A percentile compares a stretch with the other conserved stretches of the same genome.
These are phyloP conservation scores for Steinernema scapterisci DNA, from an alignment of 2,888 invertebrate species.

Conservation along the genomic window DNA sequence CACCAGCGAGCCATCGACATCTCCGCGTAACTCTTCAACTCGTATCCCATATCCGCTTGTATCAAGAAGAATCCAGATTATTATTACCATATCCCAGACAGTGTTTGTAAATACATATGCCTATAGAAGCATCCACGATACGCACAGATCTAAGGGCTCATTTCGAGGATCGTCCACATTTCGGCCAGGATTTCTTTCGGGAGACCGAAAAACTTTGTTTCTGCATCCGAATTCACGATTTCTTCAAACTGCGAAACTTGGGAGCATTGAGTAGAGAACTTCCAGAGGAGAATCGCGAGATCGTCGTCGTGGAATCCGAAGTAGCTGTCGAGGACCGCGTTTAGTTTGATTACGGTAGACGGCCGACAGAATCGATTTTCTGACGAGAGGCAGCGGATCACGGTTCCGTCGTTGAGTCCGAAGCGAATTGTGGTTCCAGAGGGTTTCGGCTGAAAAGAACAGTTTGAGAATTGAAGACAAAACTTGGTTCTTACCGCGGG, in stretches of 20 bases:
- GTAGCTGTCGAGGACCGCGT: conserved; percentile 85
- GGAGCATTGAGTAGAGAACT: not conserved
- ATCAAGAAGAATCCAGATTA: conserved; percentile 2
- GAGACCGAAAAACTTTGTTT: not conserved
- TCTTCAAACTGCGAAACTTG: not conserved
- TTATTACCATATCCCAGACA: not conserved
- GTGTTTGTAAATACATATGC: conserved; percentile 26
- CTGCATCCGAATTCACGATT: not conserved
- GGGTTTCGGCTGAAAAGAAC: not conserved
- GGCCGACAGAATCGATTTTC: conserved; percentile 73
- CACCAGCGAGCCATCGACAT: not conserved
- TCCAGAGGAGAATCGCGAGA: conserved; percentile 71
- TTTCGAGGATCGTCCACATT: conserved; percentile 8
- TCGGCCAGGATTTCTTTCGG: not conserved
- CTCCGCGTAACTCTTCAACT: not conserved
- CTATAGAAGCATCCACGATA: not conserved
- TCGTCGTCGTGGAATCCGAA: conserved; percentile 95
- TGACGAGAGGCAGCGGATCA: conserved; percentile 1
- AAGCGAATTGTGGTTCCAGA: conserved; percentile 8
- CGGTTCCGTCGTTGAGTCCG: conserved; percentile 12
- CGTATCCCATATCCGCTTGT: not conserved
- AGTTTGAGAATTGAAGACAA: not conserved
- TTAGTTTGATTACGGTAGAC: conserved; percentile 88
- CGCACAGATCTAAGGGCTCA: too few species aligned
- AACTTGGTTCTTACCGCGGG: not conserved